Evolutionary conservation across 1,140 invertebrate genomes (phyloP).

Genomic region (Ceratina australensis): DNA sequence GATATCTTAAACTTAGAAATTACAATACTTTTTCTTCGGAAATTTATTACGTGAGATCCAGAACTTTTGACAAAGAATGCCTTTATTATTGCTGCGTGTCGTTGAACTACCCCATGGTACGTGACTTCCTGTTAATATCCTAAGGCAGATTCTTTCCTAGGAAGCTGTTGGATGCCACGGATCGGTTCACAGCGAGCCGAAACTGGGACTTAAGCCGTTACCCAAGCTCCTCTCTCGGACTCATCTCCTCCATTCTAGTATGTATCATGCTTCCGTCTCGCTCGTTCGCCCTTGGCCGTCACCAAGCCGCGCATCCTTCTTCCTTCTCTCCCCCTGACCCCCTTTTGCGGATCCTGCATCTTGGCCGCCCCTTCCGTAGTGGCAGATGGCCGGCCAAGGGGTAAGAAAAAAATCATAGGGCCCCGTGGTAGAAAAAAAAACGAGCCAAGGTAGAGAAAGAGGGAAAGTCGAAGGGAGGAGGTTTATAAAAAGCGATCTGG

Average conservation of each 20-base stretch:
- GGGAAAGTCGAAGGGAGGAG: constrained; percentile 53
- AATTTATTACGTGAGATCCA: background rate
- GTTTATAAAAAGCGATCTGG: constrained; percentile 78
- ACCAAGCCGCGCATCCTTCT: constrained; percentile 60
- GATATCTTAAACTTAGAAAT: no score
- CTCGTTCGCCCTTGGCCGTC: constrained; percentile 30
- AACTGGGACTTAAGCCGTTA: constrained; percentile 68
- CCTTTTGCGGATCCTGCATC: constrained; percentile 64
- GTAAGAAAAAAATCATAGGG: constrained; percentile 75
- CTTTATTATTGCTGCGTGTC: background rate
- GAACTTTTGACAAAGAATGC: background rate
- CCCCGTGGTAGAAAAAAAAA: constrained; percentile 58
- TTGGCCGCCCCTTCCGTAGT: constrained; percentile 75
- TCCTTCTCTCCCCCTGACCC: constrained; percentile 40
- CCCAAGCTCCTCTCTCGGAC: constrained; percentile 51
- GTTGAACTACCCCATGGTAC: background rate
- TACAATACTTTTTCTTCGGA: background rate
- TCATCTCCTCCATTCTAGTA: constrained; percentile 51
- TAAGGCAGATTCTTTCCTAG: background rate
- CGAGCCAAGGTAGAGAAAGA: constrained; percentile 70
- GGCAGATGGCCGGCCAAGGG: constrained; percentile 79
- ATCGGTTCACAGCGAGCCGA: constrained; percentile 30
- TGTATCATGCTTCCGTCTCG: constrained; percentile 33
- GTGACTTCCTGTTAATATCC: constrained; percentile 11
- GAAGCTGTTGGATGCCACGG: constrained; percentile 1